Percentiles rank a stretch among this genome's conserved stretches.
These are phyloP conservation scores for Zeus faber DNA, from an alignment of 2,113 vertebrate genomes.

Conservation along the genomic window DNA sequence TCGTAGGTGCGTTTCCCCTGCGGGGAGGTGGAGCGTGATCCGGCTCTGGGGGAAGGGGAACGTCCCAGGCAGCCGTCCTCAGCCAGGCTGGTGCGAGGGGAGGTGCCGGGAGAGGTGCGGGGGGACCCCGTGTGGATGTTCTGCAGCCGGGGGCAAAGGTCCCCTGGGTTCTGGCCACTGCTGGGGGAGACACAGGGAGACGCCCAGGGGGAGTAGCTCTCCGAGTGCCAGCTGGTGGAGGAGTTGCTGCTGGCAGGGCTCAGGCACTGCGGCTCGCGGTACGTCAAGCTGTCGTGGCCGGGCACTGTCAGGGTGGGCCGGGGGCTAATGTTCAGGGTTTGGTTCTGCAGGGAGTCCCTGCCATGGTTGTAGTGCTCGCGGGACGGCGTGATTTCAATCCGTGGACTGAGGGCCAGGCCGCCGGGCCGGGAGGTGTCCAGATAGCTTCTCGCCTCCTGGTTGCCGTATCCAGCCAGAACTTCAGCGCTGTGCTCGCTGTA, in stretches of 20 bases:
- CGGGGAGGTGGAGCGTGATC: conserved; percentile 92
- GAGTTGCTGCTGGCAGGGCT: conserved; percentile 98
- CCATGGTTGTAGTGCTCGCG: conserved; percentile 91
- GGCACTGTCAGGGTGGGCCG: conserved; percentile 92
- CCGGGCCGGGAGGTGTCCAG: conserved; percentile 76
- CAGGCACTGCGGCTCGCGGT: conserved; percentile 95
- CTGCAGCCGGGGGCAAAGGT: conserved; percentile 94
- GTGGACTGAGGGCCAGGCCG: conserved; percentile 87
- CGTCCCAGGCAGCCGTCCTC: conserved; percentile 88
- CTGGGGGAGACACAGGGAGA: conserved; percentile 98
- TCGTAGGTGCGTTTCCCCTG: conserved; percentile 96
- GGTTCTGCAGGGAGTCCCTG: conserved; percentile 86
- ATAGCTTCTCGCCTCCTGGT: conserved; percentile 83
- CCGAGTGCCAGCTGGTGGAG: conserved; percentile 98
- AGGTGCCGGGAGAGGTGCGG: conserved; percentile 89
- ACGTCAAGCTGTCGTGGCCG: conserved; percentile 83
- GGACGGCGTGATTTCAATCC: conserved; percentile 96
- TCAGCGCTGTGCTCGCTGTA: conserved; percentile 76
- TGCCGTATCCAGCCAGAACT: conserved; percentile 81
- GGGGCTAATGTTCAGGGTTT: conserved; percentile 82
- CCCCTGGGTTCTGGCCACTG: conserved; percentile 84
- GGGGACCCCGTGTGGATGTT: conserved; percentile 96
- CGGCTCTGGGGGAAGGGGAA: conserved; percentile 86
- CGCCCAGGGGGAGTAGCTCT: conserved; percentile 90
- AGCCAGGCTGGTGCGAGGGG: conserved; percentile 84